phyloP scores from a whole-genome alignment of 2,797 vertebrate genomes.

The Ctenosaura bakeri region DNA sequence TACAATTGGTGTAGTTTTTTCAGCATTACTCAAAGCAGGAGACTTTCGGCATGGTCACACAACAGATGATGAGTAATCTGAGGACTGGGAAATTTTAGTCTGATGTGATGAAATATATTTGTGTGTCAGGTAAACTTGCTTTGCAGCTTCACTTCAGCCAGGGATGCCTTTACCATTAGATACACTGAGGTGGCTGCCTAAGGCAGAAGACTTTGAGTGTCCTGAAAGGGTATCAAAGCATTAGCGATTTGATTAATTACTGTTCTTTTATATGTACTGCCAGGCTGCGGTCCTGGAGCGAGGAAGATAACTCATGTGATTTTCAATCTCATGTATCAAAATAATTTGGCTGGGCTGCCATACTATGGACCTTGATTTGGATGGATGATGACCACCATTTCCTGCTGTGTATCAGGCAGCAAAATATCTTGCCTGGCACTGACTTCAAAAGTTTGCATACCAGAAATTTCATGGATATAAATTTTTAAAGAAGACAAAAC shows the following conservation, averaged over 20 bases:
- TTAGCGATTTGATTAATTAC: not conserved
- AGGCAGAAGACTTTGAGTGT: not conserved
- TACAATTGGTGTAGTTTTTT: not conserved
- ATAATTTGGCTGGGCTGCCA: not conserved
- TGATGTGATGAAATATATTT: not conserved
- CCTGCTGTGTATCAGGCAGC: not conserved
- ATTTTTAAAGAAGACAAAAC: not conserved
- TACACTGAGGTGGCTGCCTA: not conserved
- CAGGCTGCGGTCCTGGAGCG: not conserved
- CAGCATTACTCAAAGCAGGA: not conserved
- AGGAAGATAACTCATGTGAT: not conserved
- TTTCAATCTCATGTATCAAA: not conserved
- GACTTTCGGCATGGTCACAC: not conserved
- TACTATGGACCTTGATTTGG: not conserved
- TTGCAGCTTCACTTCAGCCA: not conserved
- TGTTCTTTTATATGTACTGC: not conserved
- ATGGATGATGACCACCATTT: not conserved
- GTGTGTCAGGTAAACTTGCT: not conserved
- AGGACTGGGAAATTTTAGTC: constrained; percentile 18
- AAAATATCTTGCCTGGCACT: not conserved
- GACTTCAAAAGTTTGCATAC: too few species aligned
- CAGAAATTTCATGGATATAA: too few species aligned
- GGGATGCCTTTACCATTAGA: not conserved
- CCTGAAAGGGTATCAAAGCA: not conserved
- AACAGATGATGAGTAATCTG: not conserved